A percentile compares a stretch with the other conserved stretches of the same genome.
Evolutionary conservation across 2,888 invertebrate species (phyloP).

Genomic region (Pseudococcus longispinus): DNA sequence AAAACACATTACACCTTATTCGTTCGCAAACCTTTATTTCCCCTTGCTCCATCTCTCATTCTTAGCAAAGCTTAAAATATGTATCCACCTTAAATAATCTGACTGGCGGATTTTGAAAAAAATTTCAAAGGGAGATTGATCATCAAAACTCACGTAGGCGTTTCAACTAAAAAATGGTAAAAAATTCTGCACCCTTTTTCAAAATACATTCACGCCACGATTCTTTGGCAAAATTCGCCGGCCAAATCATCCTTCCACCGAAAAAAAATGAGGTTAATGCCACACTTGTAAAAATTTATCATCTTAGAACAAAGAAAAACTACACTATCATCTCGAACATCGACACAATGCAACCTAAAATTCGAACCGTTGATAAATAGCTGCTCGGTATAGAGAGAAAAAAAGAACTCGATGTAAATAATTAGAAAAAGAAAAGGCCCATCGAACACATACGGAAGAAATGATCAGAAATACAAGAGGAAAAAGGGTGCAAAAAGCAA

Average conservation of each 20-base stretch:
- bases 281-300: not conserved
- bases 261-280: not conserved
- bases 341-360: not conserved
- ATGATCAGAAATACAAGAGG: slow-evolving; percentile 15
- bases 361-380: not conserved
- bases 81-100: not conserved
- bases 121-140: not conserved
- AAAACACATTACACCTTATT: slow-evolving; percentile 35
- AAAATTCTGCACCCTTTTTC: too few species aligned
- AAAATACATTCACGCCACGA: too few species aligned
- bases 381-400: not conserved
- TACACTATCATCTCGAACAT: not conserved
- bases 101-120: not conserved
- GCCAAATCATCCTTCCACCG: not conserved
- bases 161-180: too few species aligned
- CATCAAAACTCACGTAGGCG: too few species aligned
- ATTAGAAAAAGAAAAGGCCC: slow-evolving; percentile 24
- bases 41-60: not conserved
- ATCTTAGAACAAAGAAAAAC: not conserved
- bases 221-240: too few species aligned
- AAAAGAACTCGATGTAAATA: slow-evolving; percentile 38
- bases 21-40: not conserved
- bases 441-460: slow-evolving; percentile 17
- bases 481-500: slow-evolving; percentile 23
- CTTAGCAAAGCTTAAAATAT: not conserved